Evolutionary conservation across 2,888 invertebrate species (phyloP), one percentile per base, ranked within the genome.

Genomic region (Malachius bipustulatus): DNA sequence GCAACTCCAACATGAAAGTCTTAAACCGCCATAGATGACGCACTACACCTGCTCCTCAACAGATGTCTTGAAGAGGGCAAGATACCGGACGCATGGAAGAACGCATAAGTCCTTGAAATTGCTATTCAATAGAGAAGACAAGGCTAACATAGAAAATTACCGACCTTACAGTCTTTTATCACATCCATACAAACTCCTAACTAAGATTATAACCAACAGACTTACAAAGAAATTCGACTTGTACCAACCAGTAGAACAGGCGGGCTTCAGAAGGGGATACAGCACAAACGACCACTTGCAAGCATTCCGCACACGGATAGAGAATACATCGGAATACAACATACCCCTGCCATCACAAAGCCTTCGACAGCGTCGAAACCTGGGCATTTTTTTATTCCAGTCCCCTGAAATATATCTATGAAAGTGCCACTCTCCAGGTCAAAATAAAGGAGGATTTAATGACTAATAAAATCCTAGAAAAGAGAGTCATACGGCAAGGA

Each of bases 341-440:
- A 55, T 89, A 90, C 10, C 24, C 24, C 24, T 24, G 40, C 29
- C 37, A 31, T 10, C 14, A 37, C 10, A 41, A 39, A 36, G 37
- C 35, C 9, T 41, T 41, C 13, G 40, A 41, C 28, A 32, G 33
- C 16, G 26, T 41, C 3, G 35, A 41, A 28, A 30, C 13, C 9
- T 37, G 34, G 32, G 37, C 35, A 15, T 27, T 40, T 12, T 15
- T n/a, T n/a, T n/a, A n/a, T n/a, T n/a, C n/a, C n/a, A n/a, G n/a
- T n/a, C n/a, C n/a, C n/a, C n/a, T n/a, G n/a, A 36, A 15, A 29
- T 16, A 37, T 13, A 38, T 37, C 4, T 37, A 34, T 13, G 37
- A 26, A 13, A 27, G 27, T 15, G 36, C 37, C 28, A 37, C 37
- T 12, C 19, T 37, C 3, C 37, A 39, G 4, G 30, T 37, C 6